A percentile compares a stretch with the other conserved stretches of the same genome.
Evolutionary conservation across 2,113 vertebrate species (phyloP).

Genomic region (Calidris pygmaea): DNA sequence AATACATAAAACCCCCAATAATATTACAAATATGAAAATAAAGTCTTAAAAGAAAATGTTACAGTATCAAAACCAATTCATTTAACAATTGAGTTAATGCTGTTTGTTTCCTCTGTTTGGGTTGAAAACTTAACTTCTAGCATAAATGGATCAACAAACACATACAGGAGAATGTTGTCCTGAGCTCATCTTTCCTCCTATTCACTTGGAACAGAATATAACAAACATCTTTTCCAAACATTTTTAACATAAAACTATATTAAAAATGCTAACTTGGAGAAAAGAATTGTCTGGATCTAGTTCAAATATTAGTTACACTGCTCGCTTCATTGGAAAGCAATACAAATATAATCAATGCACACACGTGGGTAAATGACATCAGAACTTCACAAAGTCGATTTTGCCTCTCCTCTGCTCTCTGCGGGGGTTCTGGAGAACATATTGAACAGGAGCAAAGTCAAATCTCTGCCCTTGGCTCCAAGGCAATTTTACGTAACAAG

Average conservation of each 20-base stretch:
- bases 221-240: background rate
- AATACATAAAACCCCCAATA: background rate
- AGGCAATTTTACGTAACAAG: background rate
- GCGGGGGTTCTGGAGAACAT: background rate
- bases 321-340: constrained; percentile 35
- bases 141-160: background rate
- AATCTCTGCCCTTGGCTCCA: background rate
- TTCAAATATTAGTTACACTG: background rate
- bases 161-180: background rate
- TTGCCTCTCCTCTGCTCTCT: constrained; percentile 1
- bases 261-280: background rate
- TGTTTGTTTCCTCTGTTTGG: background rate
- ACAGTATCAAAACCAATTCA: background rate
- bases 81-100: background rate
- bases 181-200: background rate
- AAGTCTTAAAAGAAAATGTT: background rate
- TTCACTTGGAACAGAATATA: background rate
- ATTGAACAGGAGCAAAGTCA: constrained; percentile 14
- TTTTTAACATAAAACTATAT: background rate
- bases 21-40: background rate
- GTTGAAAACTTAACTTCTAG: background rate
- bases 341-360: constrained; percentile 33
- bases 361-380: constrained; percentile 40
- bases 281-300: background rate
- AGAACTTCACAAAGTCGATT: constrained; percentile 16